Conservation (phyloP, 2,888 invertebrate genomes). For the Melanchra persicariae region DNA sequence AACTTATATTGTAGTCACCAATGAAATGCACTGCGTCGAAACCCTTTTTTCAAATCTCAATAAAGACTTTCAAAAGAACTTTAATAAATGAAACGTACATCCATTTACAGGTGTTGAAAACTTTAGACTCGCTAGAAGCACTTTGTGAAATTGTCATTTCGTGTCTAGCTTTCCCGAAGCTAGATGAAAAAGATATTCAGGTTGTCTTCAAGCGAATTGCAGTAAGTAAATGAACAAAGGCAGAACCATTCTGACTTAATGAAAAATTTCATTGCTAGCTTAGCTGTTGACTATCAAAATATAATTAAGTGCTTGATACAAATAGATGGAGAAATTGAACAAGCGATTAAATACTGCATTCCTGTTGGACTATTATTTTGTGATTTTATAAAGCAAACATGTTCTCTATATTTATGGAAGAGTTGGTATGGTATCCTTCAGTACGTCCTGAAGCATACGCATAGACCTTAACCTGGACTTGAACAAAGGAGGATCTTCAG, state of each 20-base stretch:
- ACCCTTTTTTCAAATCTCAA: conserved; percentile 1
- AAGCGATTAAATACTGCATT: neutral
- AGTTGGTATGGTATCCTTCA: too few species aligned
- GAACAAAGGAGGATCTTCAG: too few species aligned
- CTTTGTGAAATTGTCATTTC: conserved; percentile 70
- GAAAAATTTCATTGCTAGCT: neutral
- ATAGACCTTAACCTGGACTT: too few species aligned
- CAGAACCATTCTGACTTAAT: conserved; percentile 23
- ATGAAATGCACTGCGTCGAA: neutral
- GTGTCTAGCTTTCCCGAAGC: conserved; percentile 49
- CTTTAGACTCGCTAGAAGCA: conserved; percentile 61
- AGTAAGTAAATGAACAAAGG: conserved; percentile 1
- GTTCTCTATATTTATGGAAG: too few species aligned
- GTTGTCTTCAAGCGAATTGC: conserved; percentile 30
- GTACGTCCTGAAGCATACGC: too few species aligned
- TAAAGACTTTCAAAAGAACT: conserved; percentile 4
- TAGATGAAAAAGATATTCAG: conserved; percentile 65
- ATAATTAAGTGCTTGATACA: conserved; percentile 13
- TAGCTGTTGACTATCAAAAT: conserved; percentile 11
- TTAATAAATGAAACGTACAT: conserved; percentile 18
- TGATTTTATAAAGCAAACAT: neutral
- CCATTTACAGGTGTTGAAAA: conserved; percentile 20
- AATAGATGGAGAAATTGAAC: conserved; percentile 12
- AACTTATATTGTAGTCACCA: neutral
- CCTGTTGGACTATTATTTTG: too few species aligned